A percentile compares a stretch with the other conserved stretches of the same genome.
Conservation (phyloP, 2,113 vertebrate genomes). For the Daphoenositta chrysoptera region DNA sequence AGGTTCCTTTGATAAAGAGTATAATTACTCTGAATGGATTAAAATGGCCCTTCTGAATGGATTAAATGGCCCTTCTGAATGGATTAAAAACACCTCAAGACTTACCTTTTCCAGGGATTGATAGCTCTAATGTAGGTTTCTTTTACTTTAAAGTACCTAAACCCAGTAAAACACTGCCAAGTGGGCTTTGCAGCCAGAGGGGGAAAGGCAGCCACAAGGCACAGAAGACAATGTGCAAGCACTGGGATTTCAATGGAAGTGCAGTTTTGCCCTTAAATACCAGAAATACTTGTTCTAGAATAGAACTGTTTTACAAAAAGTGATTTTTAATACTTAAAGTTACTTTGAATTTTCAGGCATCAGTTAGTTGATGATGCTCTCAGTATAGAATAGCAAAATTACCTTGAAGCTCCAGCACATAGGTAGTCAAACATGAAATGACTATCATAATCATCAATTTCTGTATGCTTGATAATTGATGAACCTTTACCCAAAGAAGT, state of each 20-base stretch:
- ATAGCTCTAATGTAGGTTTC: conserved; percentile 15
- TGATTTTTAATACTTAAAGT: background rate
- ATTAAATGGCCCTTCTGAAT: conserved; percentile 8
- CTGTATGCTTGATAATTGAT: background rate
- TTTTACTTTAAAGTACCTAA: conserved; percentile 17
- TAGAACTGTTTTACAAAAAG: background rate
- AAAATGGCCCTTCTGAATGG: conserved; percentile 7
- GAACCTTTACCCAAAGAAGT: background rate
- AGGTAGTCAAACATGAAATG: background rate
- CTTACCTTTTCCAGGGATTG: background rate
- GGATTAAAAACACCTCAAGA: background rate
- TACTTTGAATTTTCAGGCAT: background rate
- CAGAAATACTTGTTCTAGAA: background rate
- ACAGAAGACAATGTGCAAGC: background rate
- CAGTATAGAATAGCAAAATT: background rate
- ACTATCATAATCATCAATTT: background rate
- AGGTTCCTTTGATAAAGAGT: conserved; percentile 12
- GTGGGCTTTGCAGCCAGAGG: background rate
- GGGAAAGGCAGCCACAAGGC: background rate
- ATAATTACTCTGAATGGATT: conserved; percentile 1
- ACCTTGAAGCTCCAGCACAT: background rate
- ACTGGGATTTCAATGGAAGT: background rate
- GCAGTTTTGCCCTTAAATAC: background rate
- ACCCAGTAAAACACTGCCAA: background rate
- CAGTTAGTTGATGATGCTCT: conserved; percentile 5